Conservation (phyloP, 2,888 invertebrate species). For the Glyphotaelius pellucidus region DNA sequence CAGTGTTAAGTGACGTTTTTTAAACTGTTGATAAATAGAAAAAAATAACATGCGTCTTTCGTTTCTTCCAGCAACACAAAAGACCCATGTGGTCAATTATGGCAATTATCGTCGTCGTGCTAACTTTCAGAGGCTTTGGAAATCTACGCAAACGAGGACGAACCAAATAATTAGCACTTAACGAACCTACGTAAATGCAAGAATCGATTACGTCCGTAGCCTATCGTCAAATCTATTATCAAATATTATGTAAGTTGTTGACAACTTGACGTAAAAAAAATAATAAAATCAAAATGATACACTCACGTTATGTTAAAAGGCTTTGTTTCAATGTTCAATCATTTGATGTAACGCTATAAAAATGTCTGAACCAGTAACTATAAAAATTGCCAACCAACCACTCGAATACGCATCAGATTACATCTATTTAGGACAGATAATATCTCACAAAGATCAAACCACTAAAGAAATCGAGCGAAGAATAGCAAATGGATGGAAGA, state of each 20-base stretch:
- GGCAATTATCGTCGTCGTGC: background rate
- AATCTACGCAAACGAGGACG: background rate
- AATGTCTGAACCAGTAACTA: too few relatives aligned
- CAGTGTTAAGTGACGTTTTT: background rate
- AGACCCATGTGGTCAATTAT: background rate
- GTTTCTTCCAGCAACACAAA: background rate
- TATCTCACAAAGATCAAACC: too few relatives aligned
- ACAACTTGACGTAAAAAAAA: background rate
- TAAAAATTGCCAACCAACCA: too few relatives aligned
- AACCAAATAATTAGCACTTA: background rate
- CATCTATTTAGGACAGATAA: too few relatives aligned
- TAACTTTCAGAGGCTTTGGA: background rate
- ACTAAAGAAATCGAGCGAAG: too few relatives aligned
- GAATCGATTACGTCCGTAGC: background rate
- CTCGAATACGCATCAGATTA: too few relatives aligned
- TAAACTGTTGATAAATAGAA: background rate
- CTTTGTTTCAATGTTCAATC: background rate
- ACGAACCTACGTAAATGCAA: background rate
- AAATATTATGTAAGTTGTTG: background rate
- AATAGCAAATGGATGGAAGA: too few relatives aligned
- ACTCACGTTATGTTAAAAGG: background rate
- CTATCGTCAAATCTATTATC: background rate
- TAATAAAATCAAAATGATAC: too few relatives aligned
- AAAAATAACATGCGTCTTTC: background rate
- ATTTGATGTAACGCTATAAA: background rate